Base-by-base conservation (phyloP, 2,797 vertebrate species). In the Enteromius fasciolatus region DNA sequence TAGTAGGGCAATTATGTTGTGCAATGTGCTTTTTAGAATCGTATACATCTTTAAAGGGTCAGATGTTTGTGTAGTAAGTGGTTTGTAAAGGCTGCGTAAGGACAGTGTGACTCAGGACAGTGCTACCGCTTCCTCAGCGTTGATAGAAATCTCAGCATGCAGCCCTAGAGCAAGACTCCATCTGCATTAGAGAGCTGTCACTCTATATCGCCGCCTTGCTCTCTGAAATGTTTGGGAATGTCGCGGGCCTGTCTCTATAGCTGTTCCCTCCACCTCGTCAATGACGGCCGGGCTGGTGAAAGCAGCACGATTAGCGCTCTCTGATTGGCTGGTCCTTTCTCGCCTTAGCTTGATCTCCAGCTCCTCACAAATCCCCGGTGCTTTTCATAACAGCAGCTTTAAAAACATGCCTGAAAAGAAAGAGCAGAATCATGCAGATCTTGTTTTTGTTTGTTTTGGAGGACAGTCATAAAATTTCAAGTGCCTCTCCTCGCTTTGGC, bases 141-240 rank as follows among this genome's bases (percentile, higher is more conserved):
- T 89, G 91, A 93, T 76, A 88, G 85, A 91, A 90, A 91, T 91
- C 83, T 66, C 87, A 83, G 78, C 44, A 28, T 84, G 36, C 63
- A 44, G 88, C 89, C 92, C 77, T 68, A 57, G 78, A 92, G 92
- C 86, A 92, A 90, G 90, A 77, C 88, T 92, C 86, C 25, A 84
- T 88, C 88, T 88, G 83, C 89, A 89, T 93, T 90, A 90, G 87
- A 92, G 89, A 90, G 88, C 90, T 91, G 91, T 89, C 92, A 91
- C 89, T 92, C 90, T 88, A 84, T 83, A 86, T 93, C 31, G 85
- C 87, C 61, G 70, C 74, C 36, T 84, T 88, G 87, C 89, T 86
- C 48, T 64, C 83, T 91, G 91, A 83, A 83, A 79, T 84, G 87
- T 89, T 91, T 90, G 86, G 89, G 86, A 91, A 89, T 72, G 87